Base-by-base conservation (phyloP, 1,140 invertebrate species). In the Drosophila triauraria region DNA sequence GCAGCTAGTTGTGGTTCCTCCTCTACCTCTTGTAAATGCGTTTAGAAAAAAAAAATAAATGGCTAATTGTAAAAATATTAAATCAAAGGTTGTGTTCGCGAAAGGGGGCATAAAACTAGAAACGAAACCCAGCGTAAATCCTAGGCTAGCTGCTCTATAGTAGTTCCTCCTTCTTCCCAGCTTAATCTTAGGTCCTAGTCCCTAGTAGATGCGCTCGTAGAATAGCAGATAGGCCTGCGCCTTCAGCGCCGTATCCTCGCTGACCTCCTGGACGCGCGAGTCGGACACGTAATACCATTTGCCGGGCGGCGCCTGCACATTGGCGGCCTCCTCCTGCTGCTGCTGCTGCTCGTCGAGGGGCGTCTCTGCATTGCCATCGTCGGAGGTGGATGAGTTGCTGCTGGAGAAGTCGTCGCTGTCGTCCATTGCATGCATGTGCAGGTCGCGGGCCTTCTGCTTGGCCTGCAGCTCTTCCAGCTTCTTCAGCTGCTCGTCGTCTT, bases 181-280 rank as follows among this genome's bases (percentile, higher is more conserved):
- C 25, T 46, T n/a, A 20, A 44, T 27, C 3, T 4, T 4, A 13
- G 5, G 32, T 9, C 7, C 17, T 25, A n/a, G 25, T 51, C 38
- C 38, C 50, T 95, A 97, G 87, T 96, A 94, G 87, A 98, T 96
- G 92, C 97, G 95, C 94, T 99, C 98, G 93, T 99, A 99, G 93
- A 99, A 99, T 17, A 99, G 94, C 46, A 99, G 94, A 93, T 99
- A 99, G n/a, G 99, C 98, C 93, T 99, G 97, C 43, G 96, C 96
- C 74, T 95, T 94, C n/a, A 98, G 93, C 44, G 99, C 98, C 56
- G 94, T 94, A 1, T 95, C 95, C 93, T 98, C 97, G 43, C 95
- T 94, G 7, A 97, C 96, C 93, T 97, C 96, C 32, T 94, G 94
- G 0, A 99, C 98, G 80, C 95, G 94, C 60, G 96, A 96, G 94